phyloP scores from a whole-genome alignment of 2,113 vertebrate species.

The Charina bottae region DNA sequence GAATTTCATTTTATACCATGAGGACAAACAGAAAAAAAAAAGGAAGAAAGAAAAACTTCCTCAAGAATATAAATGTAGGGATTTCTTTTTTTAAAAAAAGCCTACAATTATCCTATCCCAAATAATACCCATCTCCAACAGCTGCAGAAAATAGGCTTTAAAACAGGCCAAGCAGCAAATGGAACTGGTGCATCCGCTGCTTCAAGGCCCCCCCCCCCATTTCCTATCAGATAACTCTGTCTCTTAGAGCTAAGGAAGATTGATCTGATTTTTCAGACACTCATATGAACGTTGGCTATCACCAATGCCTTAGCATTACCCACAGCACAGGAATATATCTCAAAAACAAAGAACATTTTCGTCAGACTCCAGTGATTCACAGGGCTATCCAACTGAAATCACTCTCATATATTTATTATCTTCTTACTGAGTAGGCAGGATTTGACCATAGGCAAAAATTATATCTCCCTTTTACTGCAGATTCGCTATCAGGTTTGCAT shows the following conservation, averaged over 20 bases:
- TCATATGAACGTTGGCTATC: background rate
- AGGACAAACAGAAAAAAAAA: background rate
- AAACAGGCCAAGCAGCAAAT: background rate
- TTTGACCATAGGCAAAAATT: conserved; percentile 19
- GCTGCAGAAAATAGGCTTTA: conserved; percentile 17
- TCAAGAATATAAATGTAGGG: conserved; percentile 16
- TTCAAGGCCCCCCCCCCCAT: background rate
- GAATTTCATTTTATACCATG: conserved; percentile 1
- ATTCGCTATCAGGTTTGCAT: background rate
- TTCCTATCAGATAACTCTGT: background rate
- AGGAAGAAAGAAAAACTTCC: background rate
- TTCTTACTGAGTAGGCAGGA: background rate
- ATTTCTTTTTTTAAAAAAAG: conserved; percentile 16
- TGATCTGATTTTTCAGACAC: background rate
- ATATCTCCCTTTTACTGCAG: conserved; percentile 3
- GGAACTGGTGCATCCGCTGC: background rate
- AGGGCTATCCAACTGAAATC: conserved; percentile 11
- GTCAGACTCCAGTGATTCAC: background rate
- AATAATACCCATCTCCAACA: conserved; percentile 1
- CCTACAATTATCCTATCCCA: conserved; percentile 13
- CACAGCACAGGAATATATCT: background rate
- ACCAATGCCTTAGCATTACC: background rate
- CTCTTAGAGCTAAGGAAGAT: background rate
- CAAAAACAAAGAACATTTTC: background rate
- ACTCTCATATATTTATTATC: conserved; percentile 4